These are phyloP conservation scores for Ylistrum balloti DNA, from an alignment of 1,140 invertebrate species.

Conservation along the genomic window DNA sequence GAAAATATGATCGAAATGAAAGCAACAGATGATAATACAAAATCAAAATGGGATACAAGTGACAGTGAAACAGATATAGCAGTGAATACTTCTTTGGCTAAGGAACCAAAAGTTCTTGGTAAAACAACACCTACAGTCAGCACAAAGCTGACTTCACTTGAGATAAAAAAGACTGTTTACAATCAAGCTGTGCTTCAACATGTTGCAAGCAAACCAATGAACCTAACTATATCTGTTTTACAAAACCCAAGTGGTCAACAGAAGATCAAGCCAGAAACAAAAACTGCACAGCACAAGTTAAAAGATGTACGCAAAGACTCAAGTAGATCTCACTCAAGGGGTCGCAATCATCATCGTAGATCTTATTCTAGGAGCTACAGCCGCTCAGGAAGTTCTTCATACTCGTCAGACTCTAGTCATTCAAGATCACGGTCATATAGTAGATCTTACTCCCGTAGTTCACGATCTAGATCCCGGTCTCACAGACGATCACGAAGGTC, in stretches of 20 bases:
- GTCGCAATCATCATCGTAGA: constrained; percentile 54
- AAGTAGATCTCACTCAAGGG: constrained; percentile 60
- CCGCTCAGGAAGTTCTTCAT: constrained; percentile 70
- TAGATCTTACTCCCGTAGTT: constrained; percentile 56
- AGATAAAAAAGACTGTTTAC: not conserved
- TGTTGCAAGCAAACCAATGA: constrained; percentile 47
- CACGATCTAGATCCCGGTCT: constrained; percentile 70
- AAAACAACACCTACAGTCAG: not conserved
- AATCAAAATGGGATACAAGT: constrained; percentile 80
- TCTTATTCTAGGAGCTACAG: constrained; percentile 65
- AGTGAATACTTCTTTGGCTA: constrained; percentile 52
- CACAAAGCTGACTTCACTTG: constrained; percentile 52
- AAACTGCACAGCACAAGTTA: constrained; percentile 54
- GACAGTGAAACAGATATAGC: constrained; percentile 76
- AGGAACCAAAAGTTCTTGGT: constrained; percentile 9
- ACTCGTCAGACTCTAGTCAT: constrained; percentile 71
- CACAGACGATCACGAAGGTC: constrained; percentile 56
- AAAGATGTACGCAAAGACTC: constrained; percentile 44
- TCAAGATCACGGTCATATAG: constrained; percentile 65
- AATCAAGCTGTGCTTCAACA: not conserved
- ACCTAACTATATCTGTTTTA: constrained; percentile 42
- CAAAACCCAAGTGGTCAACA: constrained; percentile 44
- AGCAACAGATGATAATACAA: constrained; percentile 69
- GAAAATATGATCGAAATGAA: constrained; percentile 75
- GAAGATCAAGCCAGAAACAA: constrained; percentile 53